A percentile compares a stretch with the other conserved stretches of the same genome.
Evolutionary conservation across 2,888 invertebrate genomes (phyloP).

Genomic region (Reticulitermes lucifugus): DNA sequence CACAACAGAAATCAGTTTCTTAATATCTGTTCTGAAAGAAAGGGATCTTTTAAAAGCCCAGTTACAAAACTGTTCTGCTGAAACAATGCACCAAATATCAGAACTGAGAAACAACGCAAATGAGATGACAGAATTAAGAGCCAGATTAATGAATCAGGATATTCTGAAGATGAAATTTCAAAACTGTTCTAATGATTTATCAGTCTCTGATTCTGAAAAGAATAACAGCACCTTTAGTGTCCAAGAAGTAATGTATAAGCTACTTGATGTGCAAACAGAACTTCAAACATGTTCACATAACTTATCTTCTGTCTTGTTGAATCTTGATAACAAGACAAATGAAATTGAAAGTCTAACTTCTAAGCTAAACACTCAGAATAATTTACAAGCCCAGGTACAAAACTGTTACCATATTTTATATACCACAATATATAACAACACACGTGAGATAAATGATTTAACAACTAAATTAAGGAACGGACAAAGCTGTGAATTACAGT

Average conservation of each 20-base stretch:
- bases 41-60: too few species aligned
- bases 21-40: too few species aligned
- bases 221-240: neutral
- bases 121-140: too few species aligned
- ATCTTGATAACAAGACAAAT: neutral
- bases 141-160: too few species aligned
- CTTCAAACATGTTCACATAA: neutral
- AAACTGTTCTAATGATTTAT: too few species aligned
- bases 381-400: neutral
- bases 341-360: neutral
- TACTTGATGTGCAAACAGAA: neutral
- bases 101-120: too few species aligned
- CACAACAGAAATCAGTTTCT: too few species aligned
- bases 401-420: neutral
- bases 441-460: neutral
- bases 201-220: too few species aligned
- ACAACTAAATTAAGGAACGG: neutral
- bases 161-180: too few species aligned
- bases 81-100: too few species aligned
- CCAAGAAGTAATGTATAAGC: neutral
- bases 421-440: neutral
- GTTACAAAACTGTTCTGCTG: too few species aligned
- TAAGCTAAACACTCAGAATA: neutral
- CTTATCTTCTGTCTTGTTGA: neutral
- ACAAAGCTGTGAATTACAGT: neutral